Conservation (phyloP, 2,888 invertebrate genomes). For the Tigriopus californicus region DNA sequence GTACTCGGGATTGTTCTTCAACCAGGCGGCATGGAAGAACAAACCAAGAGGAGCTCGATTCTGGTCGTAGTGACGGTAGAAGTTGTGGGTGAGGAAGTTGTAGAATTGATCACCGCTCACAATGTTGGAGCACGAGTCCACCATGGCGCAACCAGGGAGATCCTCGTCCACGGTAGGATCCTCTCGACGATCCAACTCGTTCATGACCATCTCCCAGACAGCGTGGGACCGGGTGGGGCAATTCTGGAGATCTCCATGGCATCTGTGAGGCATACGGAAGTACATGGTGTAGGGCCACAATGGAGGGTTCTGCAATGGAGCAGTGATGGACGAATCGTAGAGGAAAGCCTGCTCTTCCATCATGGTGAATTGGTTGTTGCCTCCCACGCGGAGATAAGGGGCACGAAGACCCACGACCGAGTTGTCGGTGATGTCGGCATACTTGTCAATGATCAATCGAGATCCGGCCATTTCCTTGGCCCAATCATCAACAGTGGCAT, state of each 20-base stretch:
- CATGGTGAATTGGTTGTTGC: constrained; percentile 91
- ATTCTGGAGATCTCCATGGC: constrained; percentile 75
- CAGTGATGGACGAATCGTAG: constrained; percentile 87
- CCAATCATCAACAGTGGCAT: constrained; percentile 78
- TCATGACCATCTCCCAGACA: constrained; percentile 92
- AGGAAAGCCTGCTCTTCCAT: constrained; percentile 89
- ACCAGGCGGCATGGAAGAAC: constrained; percentile 84
- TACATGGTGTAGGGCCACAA: constrained; percentile 98
- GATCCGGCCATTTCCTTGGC: constrained; percentile 87
- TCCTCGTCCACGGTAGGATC: constrained; percentile 75
- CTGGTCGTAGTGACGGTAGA: constrained; percentile 74
- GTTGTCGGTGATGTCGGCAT: constrained; percentile 70
- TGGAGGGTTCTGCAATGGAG: constrained; percentile 71
- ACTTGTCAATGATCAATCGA: constrained; percentile 74
- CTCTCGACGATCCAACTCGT: constrained; percentile 74
- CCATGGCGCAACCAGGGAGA: constrained; percentile 74
- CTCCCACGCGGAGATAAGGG: constrained; percentile 74
- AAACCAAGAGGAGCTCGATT: constrained; percentile 72
- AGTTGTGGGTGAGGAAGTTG: constrained; percentile 81
- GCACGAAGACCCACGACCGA: constrained; percentile 77
- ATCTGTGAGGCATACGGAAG: constrained; percentile 85
- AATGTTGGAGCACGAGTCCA: constrained; percentile 83
- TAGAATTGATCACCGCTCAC: constrained; percentile 80
- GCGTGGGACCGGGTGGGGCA: constrained; percentile 81
- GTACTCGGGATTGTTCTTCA: constrained; percentile 78